Percentiles rank a stretch among this genome's conserved stretches.
phyloP scores from a whole-genome alignment of 2,113 vertebrate genomes.

The Indri indri region DNA sequence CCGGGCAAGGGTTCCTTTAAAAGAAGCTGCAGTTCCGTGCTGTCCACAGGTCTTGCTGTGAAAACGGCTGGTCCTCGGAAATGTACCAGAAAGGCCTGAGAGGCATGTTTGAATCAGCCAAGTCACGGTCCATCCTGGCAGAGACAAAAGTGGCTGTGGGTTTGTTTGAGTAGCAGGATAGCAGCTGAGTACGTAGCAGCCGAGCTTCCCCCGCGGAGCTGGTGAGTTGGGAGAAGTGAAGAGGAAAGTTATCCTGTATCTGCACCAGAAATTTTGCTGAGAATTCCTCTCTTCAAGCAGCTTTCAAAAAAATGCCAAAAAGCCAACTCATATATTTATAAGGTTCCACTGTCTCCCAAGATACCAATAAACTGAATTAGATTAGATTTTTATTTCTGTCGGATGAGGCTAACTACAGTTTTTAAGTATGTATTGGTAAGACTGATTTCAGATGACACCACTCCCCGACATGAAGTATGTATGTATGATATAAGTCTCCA shows the following conservation, averaged over 20 bases:
- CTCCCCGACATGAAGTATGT: not conserved
- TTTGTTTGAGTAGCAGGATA: not conserved
- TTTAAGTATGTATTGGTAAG: not conserved
- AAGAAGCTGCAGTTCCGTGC: not conserved
- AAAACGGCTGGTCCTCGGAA: not conserved
- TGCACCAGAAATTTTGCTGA: not conserved
- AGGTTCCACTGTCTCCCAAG: not conserved
- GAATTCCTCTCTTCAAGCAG: not conserved
- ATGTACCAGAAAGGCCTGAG: not conserved
- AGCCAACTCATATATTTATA: not conserved
- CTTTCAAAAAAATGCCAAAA: not conserved
- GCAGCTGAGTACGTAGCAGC: not conserved
- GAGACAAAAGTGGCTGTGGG: not conserved
- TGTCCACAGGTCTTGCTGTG: not conserved
- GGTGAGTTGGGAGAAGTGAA: not conserved
- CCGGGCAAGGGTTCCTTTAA: not conserved
- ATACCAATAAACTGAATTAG: not conserved
- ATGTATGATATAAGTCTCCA: not conserved
- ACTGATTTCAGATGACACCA: not conserved
- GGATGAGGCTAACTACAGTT: not conserved
- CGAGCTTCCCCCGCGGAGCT: not conserved
- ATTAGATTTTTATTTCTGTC: not conserved
- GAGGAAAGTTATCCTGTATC: not conserved
- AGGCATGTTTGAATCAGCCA: not conserved
- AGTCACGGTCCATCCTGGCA: too few relatives aligned